Base-by-base conservation (phyloP, 2,888 invertebrate species). In the Callosobruchus maculatus region DNA sequence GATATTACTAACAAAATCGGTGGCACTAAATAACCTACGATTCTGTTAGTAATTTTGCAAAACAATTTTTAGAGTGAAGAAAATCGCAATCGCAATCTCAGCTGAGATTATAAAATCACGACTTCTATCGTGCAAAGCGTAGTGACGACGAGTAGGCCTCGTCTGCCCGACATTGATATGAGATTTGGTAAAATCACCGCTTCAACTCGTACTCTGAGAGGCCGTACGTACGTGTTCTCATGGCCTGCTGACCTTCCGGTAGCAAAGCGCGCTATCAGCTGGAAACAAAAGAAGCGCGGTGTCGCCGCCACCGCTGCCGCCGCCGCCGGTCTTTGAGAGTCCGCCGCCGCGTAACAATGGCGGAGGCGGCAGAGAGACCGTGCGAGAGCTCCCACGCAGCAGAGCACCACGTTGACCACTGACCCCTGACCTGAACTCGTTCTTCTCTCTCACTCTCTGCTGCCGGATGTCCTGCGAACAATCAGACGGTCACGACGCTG, bases 311-410 rank as follows among this genome's bases (percentile, higher is more conserved):
- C 49, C 49, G 49, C 49, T 7, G 13, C 18, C 7, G 49, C 49
- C 49, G 49, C 49, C 49, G 7, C 49, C 49, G 49, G 80, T 74
- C 80, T 81, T 81, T 13, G 49, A 49, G 49, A 49, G 49, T 49
- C 49, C 49, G 22, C 49, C 49, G 22, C 67, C 75, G 80, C 75
- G 81, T 81, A 49, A 49, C 9, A 49, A 7, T 1, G 49, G 49
- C 49, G 49, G 49, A 5, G 18, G 49, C 49, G 13, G 30, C 30
- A 9, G 3, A 13, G 49, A 73, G 81, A n/a, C n/a, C n/a, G n/a
- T n/a, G n/a, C n/a, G 86, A 86, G 81, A 81, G 84, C 84, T 86
- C 86, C 85, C 86, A 86, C 86, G 86, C 81, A 77, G 77, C 74
- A 72, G 75, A 13, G 81, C 81, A 81, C 82, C 79, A 81, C 83